Conservation (phyloP, 2,113 vertebrate genomes). For the Scomber japonicus region DNA sequence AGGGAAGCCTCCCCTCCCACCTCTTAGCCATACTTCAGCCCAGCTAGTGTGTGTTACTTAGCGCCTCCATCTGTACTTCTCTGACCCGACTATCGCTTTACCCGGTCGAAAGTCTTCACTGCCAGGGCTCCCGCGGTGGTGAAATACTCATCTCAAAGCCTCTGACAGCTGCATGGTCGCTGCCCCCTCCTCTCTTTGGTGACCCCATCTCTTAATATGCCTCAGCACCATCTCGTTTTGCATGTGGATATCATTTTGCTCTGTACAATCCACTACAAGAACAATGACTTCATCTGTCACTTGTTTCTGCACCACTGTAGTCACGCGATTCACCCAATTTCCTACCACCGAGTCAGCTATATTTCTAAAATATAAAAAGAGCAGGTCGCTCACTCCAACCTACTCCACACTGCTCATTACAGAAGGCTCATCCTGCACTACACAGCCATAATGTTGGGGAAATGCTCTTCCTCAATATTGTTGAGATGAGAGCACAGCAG, state of each 20-base stretch:
- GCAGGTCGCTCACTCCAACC: constrained; percentile 33
- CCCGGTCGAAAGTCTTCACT: constrained; percentile 38
- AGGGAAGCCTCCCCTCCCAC: constrained; percentile 58
- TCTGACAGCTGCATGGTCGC: constrained; percentile 57
- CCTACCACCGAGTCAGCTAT: background rate
- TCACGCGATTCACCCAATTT: background rate
- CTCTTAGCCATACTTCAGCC: constrained; percentile 64
- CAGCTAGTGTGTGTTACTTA: constrained; percentile 55
- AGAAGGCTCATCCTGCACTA: constrained; percentile 47
- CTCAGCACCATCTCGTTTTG: constrained; percentile 15
- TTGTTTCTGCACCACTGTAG: background rate
- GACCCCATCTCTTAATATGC: constrained; percentile 18
- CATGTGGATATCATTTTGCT: constrained; percentile 7
- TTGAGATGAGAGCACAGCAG: constrained; percentile 13
- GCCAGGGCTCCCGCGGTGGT: constrained; percentile 37
- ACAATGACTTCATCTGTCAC: constrained; percentile 18
- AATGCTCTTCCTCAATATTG: constrained; percentile 40
- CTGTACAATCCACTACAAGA: constrained; percentile 4
- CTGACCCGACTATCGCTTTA: constrained; percentile 59
- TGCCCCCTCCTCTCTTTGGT: constrained; percentile 32
- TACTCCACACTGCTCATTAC: constrained; percentile 52
- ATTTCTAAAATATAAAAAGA: constrained; percentile 45
- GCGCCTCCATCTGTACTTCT: constrained; percentile 58
- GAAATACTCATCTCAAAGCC: constrained; percentile 50
- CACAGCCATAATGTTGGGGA: constrained; percentile 45